phyloP scores from a whole-genome alignment of 2,888 invertebrate genomes.

The Thecophora atra region DNA sequence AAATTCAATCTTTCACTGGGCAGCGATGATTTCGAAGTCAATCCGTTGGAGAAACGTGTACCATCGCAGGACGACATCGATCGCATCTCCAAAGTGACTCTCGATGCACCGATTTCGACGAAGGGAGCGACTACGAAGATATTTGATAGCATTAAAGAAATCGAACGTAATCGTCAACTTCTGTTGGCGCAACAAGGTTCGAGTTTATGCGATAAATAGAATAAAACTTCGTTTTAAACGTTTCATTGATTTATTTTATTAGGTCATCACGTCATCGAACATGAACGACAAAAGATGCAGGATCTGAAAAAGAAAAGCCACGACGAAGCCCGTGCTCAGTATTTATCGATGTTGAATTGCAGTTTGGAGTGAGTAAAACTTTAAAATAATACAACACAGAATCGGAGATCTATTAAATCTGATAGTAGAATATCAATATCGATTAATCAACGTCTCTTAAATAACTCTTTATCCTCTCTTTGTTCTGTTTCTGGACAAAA shows the following conservation, averaged over 20 bases:
- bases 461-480: too few species aligned
- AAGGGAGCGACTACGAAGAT: slow-evolving; percentile 79
- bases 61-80: slow-evolving; percentile 89
- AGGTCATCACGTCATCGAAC: slow-evolving; percentile 92
- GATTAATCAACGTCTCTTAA: too few species aligned
- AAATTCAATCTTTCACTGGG: slow-evolving; percentile 64
- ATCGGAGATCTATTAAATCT: too few species aligned
- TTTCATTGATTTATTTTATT: slow-evolving; percentile 28
- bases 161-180: slow-evolving; percentile 85
- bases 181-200: slow-evolving; percentile 91
- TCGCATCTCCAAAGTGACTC: slow-evolving; percentile 88
- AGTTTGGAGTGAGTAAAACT: slow-evolving; percentile 53
- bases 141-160: slow-evolving; percentile 86
- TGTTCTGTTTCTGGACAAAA: too few species aligned
- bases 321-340: slow-evolving; percentile 88
- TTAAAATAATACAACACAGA: too few species aligned
- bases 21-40: slow-evolving; percentile 65
- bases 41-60: slow-evolving; percentile 66
- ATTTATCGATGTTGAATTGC: slow-evolving; percentile 74
- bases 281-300: slow-evolving; percentile 86
- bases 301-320: slow-evolving; percentile 87
- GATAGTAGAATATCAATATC: too few species aligned
- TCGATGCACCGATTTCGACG: slow-evolving; percentile 80
- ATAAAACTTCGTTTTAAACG: slow-evolving; percentile 1
- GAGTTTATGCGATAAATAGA: neutral